phyloP scores from a whole-genome alignment of 2,113 vertebrate genomes.

The Apodemus sylvaticus region DNA sequence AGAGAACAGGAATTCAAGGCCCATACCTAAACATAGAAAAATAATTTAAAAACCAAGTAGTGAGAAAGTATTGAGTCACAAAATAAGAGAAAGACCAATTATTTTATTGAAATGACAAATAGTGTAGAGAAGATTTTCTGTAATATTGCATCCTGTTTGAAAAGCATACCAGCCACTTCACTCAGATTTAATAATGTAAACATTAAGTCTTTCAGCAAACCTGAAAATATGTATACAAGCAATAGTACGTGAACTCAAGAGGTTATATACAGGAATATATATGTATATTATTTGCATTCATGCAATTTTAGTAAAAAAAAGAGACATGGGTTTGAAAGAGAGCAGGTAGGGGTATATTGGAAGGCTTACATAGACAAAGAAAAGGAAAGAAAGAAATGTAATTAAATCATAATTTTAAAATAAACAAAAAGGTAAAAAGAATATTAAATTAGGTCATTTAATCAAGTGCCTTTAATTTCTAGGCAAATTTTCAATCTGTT shows the following conservation, averaged over 20 bases:
- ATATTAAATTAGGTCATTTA: not conserved
- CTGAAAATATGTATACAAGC: not conserved
- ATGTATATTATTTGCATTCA: not conserved
- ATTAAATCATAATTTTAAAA: not conserved
- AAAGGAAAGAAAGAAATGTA: not conserved
- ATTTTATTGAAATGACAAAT: not conserved
- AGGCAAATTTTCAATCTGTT: not conserved
- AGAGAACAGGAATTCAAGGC: too few relatives aligned
- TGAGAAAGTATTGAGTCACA: not conserved
- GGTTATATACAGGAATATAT: not conserved
- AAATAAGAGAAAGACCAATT: not conserved
- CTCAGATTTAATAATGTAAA: not conserved
- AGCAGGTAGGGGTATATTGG: not conserved
- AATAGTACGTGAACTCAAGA: not conserved
- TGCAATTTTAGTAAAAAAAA: not conserved
- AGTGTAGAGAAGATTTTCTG: not conserved
- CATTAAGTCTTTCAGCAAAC: not conserved
- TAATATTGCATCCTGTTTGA: not conserved
- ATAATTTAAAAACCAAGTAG: not conserved
- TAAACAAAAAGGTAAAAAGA: not conserved
- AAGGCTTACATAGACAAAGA: not conserved
- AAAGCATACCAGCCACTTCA: not conserved
- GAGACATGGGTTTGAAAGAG: not conserved
- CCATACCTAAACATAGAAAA: too few relatives aligned
- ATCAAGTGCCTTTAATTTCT: constrained; percentile 11